phyloP scores from a whole-genome alignment of 1,140 invertebrate species.

The Drosophila setifemur region DNA sequence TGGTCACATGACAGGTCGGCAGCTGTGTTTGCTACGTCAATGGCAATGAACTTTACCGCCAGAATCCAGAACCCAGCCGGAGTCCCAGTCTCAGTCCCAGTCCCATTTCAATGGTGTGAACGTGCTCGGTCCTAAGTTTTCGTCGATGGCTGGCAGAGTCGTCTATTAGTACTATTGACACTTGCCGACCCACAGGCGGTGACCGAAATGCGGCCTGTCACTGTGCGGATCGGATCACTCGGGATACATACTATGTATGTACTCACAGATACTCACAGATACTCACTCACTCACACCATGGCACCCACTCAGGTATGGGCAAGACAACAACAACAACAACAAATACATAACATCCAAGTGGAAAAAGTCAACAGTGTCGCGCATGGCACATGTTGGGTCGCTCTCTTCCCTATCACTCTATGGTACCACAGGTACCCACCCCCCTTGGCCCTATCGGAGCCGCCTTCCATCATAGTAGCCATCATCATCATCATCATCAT shows the following conservation, averaged over 20 bases:
- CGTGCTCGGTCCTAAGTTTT: constrained; percentile 46
- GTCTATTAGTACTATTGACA: constrained; percentile 80
- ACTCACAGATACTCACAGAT: constrained; percentile 48
- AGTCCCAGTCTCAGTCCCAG: neutral
- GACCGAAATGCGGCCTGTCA: constrained; percentile 68
- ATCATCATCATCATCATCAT: neutral
- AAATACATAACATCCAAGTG: constrained; percentile 45
- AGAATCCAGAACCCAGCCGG: constrained; percentile 36
- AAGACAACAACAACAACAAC: neutral
- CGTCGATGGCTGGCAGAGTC: constrained; percentile 23
- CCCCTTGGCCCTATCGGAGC: neutral
- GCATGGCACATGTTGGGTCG: constrained; percentile 63
- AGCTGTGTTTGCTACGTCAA: constrained; percentile 74
- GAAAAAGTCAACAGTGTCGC: constrained; percentile 73
- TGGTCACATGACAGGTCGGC: constrained; percentile 72
- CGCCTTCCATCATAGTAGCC: constrained; percentile 7
- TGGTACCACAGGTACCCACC: neutral
- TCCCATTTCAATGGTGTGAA: constrained; percentile 20
- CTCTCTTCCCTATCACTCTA: constrained; percentile 6
- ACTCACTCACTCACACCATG: constrained; percentile 19
- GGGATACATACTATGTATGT: too few species aligned
- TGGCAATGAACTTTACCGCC: constrained; percentile 79
- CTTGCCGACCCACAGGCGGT: constrained; percentile 63
- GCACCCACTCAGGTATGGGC: constrained; percentile 27
- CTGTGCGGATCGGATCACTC: constrained; percentile 70